phyloP scores from a whole-genome alignment of 92 coral and sea anemone genomes.

The Epizoanthus scotinus region DNA sequence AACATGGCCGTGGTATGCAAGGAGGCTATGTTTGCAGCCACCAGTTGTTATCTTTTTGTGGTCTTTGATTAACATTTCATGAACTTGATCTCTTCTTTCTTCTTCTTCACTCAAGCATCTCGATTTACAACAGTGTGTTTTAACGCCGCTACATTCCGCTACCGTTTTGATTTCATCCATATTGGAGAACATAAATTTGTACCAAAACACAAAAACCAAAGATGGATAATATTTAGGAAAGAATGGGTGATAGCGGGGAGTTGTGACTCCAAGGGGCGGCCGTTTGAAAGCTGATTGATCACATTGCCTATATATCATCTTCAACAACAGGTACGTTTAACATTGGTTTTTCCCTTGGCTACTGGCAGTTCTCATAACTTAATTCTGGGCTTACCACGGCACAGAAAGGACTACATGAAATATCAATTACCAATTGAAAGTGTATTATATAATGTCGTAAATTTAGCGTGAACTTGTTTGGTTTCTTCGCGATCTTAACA shows the following conservation, averaged over 20 bases:
- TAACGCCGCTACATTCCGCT: constrained; percentile 31
- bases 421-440: too few species aligned
- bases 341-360: not conserved
- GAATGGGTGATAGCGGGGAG: not conserved
- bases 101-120: constrained; percentile 43
- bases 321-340: constrained; percentile 21
- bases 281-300: constrained; percentile 6
- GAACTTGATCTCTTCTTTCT: constrained; percentile 45
- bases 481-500: not conserved
- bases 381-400: too few species aligned
- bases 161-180: not conserved
- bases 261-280: constrained; percentile 15
- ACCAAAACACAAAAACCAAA: not conserved
- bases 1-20: not conserved
- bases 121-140: constrained; percentile 29
- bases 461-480: not conserved
- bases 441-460: not conserved
- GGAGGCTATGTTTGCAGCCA: constrained; percentile 18
- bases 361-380: too few species aligned
- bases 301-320: not conserved
- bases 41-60: constrained; percentile 38
- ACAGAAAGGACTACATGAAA: too few species aligned
- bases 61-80: constrained; percentile 41
- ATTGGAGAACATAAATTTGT: not conserved
- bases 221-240: constrained; percentile 2